Evolutionary conservation across 2,888 invertebrate species (phyloP).

Genomic region (Aspidiotus rigidus): DNA sequence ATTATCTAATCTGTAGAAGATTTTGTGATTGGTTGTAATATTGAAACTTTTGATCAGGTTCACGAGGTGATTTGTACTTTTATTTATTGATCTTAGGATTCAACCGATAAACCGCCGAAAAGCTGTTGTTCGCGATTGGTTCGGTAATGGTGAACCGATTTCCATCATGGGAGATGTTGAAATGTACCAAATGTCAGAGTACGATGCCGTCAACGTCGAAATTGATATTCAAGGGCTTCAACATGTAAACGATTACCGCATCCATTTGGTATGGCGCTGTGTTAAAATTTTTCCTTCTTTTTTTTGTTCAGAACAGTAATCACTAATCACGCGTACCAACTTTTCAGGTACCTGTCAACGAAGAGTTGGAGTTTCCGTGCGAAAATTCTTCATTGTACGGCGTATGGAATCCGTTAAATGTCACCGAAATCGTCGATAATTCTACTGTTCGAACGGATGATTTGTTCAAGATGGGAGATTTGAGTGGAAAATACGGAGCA

Average conservation of each 20-base stretch:
- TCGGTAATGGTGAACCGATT: conserved; percentile 62
- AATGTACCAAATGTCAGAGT: conserved; percentile 75
- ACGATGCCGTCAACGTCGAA: conserved; percentile 69
- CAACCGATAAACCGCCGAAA: conserved; percentile 65
- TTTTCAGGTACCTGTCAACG: conserved; percentile 67
- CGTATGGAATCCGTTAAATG: conserved; percentile 70
- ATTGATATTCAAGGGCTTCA: conserved; percentile 63
- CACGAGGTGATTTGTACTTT: too few relatives aligned
- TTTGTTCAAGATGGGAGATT: conserved; percentile 76
- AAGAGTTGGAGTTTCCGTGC: conserved; percentile 76
- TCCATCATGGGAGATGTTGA: conserved; percentile 65
- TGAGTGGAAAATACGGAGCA: conserved; percentile 76
- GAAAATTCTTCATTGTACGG: conserved; percentile 70
- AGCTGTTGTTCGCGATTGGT: conserved; percentile 80
- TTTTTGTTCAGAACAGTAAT: not conserved
- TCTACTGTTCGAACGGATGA: conserved; percentile 53
- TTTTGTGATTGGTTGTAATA: too few relatives aligned
- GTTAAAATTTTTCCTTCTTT: not conserved
- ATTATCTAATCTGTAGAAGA: too few relatives aligned
- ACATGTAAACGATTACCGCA: conserved; percentile 63
- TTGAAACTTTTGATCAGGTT: too few relatives aligned
- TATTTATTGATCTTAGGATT: conserved; percentile 49
- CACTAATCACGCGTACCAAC: too few relatives aligned
- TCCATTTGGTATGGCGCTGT: conserved; percentile 58
- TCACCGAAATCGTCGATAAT: not conserved